A percentile compares a stretch with the other conserved stretches of the same genome.
phyloP scores from a whole-genome alignment of 2,113 vertebrate species.

The Xiphias gladius region DNA sequence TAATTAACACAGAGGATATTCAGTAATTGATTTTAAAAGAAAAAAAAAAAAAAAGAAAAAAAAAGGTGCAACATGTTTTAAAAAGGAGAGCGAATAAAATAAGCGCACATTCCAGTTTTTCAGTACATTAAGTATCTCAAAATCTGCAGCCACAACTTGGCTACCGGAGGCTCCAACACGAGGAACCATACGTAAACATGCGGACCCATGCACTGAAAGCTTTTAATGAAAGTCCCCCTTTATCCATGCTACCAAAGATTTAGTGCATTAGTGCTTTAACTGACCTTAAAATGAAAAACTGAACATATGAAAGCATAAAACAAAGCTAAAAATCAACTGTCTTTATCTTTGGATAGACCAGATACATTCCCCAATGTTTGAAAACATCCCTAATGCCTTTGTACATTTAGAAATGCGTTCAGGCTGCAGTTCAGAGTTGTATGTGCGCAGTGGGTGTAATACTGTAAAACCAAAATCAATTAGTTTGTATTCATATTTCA shows the following conservation, averaged over 20 bases:
- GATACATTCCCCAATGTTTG: conserved; percentile 58
- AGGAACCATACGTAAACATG: background rate
- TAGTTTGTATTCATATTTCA: background rate
- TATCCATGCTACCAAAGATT: conserved; percentile 8
- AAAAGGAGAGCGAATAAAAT: conserved; percentile 12
- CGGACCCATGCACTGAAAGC: conserved; percentile 23
- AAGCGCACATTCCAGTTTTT: conserved; percentile 22
- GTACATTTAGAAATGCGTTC: conserved; percentile 22
- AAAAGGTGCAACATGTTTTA: conserved; percentile 14
- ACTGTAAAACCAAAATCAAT: background rate
- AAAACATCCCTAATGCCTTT: conserved; percentile 33
- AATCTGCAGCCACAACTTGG: conserved; percentile 21
- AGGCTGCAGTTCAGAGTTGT: conserved; percentile 52
- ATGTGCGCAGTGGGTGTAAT: background rate
- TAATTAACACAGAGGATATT: conserved; percentile 11
- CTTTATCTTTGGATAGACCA: conserved; percentile 58
- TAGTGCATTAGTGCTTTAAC: conserved; percentile 2
- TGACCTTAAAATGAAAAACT: conserved; percentile 23
- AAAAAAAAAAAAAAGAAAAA: background rate
- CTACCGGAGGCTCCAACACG: conserved; percentile 13
- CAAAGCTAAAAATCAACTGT: conserved; percentile 8
- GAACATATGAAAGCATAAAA: conserved; percentile 13
- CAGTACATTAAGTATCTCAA: background rate
- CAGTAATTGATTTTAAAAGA: background rate
- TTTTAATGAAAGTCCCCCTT: background rate